Evolutionary conservation across 2,113 vertebrate genomes (phyloP).

Genomic region (Peromyscus leucopus): DNA sequence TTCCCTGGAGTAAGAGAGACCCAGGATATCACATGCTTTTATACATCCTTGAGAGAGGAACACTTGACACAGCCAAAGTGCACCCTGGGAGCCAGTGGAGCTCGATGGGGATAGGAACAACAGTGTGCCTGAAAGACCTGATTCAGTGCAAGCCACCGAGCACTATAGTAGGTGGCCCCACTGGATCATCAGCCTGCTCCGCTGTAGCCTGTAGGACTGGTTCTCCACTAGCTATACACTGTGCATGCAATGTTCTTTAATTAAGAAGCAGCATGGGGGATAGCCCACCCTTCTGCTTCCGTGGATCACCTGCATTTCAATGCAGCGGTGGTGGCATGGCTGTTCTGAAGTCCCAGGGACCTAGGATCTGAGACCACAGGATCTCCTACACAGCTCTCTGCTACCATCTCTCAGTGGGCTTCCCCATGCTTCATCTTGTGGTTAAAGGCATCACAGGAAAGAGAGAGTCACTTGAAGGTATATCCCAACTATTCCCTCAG

Average conservation of each 20-base stretch:
- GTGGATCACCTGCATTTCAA: neutral
- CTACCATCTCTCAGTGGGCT: neutral
- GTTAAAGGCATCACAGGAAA: neutral
- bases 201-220: neutral
- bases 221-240: slow-evolving; percentile 50
- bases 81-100: neutral
- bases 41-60: neutral
- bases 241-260: neutral
- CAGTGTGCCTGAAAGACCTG: neutral
- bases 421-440: neutral
- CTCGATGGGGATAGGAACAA: neutral
- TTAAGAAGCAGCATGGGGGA: slow-evolving; percentile 5
- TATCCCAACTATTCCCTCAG: neutral
- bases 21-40: neutral
- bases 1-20: neutral
- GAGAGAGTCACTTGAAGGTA: neutral
- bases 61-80: neutral
- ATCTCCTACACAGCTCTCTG: neutral
- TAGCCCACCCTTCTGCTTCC: neutral
- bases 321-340: neutral
- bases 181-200: neutral
- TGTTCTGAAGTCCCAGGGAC: neutral
- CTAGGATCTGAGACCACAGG: neutral
- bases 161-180: neutral
- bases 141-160: neutral